These are phyloP conservation scores for Siderastrea radians DNA, from an alignment of 92 coral and sea anemone genomes.

Conservation along the genomic window DNA sequence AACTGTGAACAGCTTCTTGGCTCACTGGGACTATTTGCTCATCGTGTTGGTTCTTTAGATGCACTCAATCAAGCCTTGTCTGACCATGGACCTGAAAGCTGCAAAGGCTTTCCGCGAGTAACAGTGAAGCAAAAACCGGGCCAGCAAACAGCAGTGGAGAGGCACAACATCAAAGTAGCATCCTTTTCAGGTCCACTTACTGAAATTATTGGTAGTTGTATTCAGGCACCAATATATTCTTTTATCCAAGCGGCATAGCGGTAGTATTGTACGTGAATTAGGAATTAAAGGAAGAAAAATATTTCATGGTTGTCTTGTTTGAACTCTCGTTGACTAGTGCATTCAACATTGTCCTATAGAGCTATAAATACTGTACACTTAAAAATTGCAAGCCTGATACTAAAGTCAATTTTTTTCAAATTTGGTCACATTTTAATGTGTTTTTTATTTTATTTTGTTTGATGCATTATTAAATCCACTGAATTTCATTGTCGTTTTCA, in stretches of 20 bases:
- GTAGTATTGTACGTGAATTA: background rate
- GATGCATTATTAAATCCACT: background rate
- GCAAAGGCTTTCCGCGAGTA: background rate
- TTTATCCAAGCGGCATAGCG: too few relatives aligned
- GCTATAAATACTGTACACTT: background rate
- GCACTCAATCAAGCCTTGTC: slow-evolving; percentile 8
- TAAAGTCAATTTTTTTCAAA: background rate
- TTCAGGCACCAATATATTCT: too few relatives aligned
- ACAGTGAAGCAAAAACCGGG: slow-evolving; percentile 45
- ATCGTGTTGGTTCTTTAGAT: slow-evolving; percentile 56
- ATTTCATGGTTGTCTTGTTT: background rate
- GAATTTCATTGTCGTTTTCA: background rate
- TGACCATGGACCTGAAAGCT: too few relatives aligned
- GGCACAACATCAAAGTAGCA: slow-evolving; percentile 52
- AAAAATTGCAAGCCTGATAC: background rate
- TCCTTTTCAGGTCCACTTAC: slow-evolving; percentile 32
- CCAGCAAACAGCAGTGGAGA: slow-evolving; percentile 50
- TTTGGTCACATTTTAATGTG: background rate
- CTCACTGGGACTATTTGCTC: slow-evolving; percentile 47
- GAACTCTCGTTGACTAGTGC: background rate
- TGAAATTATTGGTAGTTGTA: too few relatives aligned
- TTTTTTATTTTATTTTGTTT: background rate
- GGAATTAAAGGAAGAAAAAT: background rate
- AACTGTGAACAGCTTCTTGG: background rate
- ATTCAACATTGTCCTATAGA: background rate